Base-by-base conservation (phyloP, 2,113 vertebrate genomes). In the Nothobranchius kuhntae region DNA sequence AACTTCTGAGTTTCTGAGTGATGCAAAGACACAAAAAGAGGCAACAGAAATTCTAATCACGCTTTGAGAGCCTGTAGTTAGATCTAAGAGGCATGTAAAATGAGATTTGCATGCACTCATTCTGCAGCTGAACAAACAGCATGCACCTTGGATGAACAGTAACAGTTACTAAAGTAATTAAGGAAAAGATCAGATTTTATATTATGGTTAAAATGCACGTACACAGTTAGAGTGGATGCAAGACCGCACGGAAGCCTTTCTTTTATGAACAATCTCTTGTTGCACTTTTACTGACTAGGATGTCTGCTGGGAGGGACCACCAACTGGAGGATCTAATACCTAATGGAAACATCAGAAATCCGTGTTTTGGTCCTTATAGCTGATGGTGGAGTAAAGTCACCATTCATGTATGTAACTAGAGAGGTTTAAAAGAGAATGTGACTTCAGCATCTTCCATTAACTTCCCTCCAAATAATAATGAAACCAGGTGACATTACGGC, bases 11-110 rank as follows among this genome's bases (percentile, higher is more conserved):
- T 62, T 36, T 67, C 70, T 9, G 53, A 62, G 53, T 52, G 65
- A 63, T 62, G 73, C 78, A 82, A 60, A 83, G 55, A 73, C 65
- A 51, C 42, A 9, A 65, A 48, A 62, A 63, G 35, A 12, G 44
- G 0, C 78, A 82, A 53, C 78, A 71, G 65, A 81, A 81, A 86
- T 87, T 88, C 79, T 82, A 82, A 89, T 89, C 77, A 81, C 77
- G 1, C 77, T 65, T 56, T 61, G 46, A 42, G 36, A 58, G 67
- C 51, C 68, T 59, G 61, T 65, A 24, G 50, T 67, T 68, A 46
- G 35, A 71, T 75, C 57, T 40, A 61, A 21, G 47, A 62, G 61
- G 68, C 61, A 64, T 65, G 62, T 57, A 30, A 75, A 61, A 77
- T 53, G 56, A 60, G 13, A 50, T 51, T 62, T 56, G 47, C 14